Conservation (phyloP, 2,888 invertebrate genomes). For the Ochropleura leucogaster region DNA sequence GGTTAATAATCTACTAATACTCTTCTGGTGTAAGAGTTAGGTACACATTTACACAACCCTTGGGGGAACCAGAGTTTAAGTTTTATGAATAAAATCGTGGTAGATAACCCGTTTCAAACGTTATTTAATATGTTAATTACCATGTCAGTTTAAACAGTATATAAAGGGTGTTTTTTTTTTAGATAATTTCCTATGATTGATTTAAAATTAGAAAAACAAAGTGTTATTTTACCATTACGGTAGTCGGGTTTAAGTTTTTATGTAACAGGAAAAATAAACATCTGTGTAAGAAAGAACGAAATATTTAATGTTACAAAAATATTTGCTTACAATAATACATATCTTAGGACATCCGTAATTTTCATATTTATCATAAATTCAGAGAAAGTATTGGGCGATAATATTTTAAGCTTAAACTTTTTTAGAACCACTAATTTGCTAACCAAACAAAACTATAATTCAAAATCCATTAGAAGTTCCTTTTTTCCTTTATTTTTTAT, state of each 20-base stretch:
- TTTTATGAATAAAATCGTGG: too few relatives aligned
- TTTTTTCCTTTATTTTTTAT: background rate
- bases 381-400: background rate
- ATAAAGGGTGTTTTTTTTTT: background rate
- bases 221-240: background rate
- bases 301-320: constrained; percentile 53
- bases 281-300: background rate
- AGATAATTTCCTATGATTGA: background rate
- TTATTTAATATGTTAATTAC: too few relatives aligned
- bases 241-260: background rate
- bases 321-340: constrained; percentile 42
- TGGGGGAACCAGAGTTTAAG: too few relatives aligned
- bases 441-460: background rate
- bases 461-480: background rate
- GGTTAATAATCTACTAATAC: too few relatives aligned
- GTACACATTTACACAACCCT: too few relatives aligned
- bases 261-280: background rate
- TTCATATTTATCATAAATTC: constrained; percentile 20
- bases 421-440: background rate
- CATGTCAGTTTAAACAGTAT: too few relatives aligned
- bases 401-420: background rate
- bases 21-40: too few relatives aligned
- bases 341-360: constrained; percentile 28
- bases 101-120: too few relatives aligned
- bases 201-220: background rate